A percentile compares a stretch with the other conserved stretches of the same genome.
Evolutionary conservation across 2,797 vertebrate species (phyloP).

Genomic region (Setipinna tenuifilis): DNA sequence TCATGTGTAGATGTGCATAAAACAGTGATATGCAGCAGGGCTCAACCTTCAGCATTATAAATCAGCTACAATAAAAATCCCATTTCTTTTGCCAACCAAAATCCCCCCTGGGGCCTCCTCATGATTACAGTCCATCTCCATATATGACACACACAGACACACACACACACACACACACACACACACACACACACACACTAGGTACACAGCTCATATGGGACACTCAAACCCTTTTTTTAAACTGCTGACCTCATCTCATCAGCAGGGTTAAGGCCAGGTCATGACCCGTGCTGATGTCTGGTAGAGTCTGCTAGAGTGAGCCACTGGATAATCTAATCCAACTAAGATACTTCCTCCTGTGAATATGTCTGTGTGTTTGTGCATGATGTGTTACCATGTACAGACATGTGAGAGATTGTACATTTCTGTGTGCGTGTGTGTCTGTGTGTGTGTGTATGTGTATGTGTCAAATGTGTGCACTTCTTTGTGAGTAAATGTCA

Average conservation of each 20-base stretch:
- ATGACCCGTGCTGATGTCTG: background rate
- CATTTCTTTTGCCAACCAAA: background rate
- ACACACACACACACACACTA: background rate
- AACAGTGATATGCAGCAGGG: background rate
- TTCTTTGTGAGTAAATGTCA: background rate
- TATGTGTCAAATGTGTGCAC: background rate
- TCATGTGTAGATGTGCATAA: background rate
- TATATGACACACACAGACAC: slow-evolving; percentile 3
- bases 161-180: slow-evolving; percentile 17
- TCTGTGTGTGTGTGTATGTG: background rate
- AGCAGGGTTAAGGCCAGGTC: background rate
- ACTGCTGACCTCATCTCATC: background rate
- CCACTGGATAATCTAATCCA: background rate
- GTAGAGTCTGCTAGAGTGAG: background rate
- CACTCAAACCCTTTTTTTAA: background rate
- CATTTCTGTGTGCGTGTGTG: background rate
- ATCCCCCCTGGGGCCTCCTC: background rate
- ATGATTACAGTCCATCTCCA: background rate
- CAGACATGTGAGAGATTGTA: background rate
- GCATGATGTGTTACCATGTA: background rate
- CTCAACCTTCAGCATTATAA: background rate
- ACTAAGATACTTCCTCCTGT: background rate
- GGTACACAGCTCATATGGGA: background rate
- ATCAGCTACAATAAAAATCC: slow-evolving; percentile 20
- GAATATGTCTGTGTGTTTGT: background rate